Conservation (phyloP, 2,797 vertebrate species). For the Ambastaia sidthimunki region DNA sequence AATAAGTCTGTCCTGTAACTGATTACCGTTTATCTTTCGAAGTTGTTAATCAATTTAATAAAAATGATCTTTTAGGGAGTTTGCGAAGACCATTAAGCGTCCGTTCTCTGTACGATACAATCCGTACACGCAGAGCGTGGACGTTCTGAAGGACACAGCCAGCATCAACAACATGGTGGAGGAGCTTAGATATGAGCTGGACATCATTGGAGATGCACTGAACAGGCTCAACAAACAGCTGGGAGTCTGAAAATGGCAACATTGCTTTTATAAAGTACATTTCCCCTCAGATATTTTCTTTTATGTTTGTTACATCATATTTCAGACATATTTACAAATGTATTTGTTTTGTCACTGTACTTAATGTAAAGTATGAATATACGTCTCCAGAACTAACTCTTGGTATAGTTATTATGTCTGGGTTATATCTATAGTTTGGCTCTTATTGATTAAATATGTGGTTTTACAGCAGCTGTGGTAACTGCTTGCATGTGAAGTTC, state of each 20-base stretch:
- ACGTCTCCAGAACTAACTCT: background rate
- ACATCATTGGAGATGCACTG: constrained; percentile 90
- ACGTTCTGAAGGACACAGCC: constrained; percentile 88
- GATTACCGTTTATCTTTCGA: background rate
- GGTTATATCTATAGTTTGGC: background rate
- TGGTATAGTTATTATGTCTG: background rate
- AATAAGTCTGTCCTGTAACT: no score
- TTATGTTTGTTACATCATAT: background rate
- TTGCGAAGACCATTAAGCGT: constrained; percentile 95
- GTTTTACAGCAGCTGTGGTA: background rate
- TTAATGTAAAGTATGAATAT: background rate
- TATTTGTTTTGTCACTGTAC: background rate
- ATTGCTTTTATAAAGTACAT: background rate
- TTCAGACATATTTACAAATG: background rate
- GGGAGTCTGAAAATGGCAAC: constrained; percentile 74
- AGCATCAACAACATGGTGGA: constrained; percentile 91
- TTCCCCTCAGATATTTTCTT: background rate
- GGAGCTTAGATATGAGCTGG: constrained; percentile 92
- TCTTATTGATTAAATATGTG: constrained; percentile 1
- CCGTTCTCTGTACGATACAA: constrained; percentile 96
- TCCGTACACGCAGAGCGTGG: constrained; percentile 93
- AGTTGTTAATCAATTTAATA: no score
- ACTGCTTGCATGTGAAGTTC: background rate
- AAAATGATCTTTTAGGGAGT: constrained; percentile 82
- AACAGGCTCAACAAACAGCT: constrained; percentile 87